Percentiles rank a stretch among this genome's conserved stretches.
phyloP scores from a whole-genome alignment of 2,888 invertebrate genomes.

The Diloba caeruleocephala region DNA sequence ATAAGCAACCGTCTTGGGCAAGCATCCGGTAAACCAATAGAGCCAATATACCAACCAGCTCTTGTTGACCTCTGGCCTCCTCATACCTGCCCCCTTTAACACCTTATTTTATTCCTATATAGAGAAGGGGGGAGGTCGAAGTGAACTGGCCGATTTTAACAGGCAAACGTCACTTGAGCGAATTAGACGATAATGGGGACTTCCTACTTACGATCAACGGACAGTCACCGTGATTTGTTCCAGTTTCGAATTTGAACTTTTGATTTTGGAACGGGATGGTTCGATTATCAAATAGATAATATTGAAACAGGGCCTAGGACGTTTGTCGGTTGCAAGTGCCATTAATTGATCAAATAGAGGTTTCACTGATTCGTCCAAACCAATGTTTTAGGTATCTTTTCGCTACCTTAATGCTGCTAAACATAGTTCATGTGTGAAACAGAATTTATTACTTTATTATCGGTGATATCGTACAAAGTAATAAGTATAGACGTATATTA shows the following conservation, averaged over 20 bases:
- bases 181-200: conserved; percentile 86
- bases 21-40: conserved; percentile 85
- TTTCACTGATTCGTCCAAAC: no score
- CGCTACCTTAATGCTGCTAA: no score
- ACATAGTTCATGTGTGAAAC: no score
- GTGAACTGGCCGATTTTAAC: conserved; percentile 66
- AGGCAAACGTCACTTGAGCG: conserved; percentile 84
- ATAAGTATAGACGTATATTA: no score
- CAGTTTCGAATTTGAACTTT: conserved; percentile 78
- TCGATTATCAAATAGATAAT: conserved; percentile 6
- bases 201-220: conserved; percentile 84
- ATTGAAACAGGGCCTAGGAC: no score
- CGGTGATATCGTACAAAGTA: no score
- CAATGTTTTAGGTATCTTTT: no score
- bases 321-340: no score
- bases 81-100: conserved; percentile 45
- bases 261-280: conserved; percentile 64
- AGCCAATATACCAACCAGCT: conserved; percentile 81
- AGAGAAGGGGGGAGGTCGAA: conserved; percentile 63
- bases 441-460: no score
- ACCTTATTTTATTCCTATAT: conserved; percentile 27
- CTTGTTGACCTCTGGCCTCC: conserved; percentile 62
- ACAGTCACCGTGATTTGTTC: conserved; percentile 84
- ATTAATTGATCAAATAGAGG: no score
- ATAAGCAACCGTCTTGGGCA: conserved; percentile 79